These are phyloP conservation scores for Campoletis raptor DNA, from an alignment of 2,888 invertebrate genomes.

Conservation along the genomic window DNA sequence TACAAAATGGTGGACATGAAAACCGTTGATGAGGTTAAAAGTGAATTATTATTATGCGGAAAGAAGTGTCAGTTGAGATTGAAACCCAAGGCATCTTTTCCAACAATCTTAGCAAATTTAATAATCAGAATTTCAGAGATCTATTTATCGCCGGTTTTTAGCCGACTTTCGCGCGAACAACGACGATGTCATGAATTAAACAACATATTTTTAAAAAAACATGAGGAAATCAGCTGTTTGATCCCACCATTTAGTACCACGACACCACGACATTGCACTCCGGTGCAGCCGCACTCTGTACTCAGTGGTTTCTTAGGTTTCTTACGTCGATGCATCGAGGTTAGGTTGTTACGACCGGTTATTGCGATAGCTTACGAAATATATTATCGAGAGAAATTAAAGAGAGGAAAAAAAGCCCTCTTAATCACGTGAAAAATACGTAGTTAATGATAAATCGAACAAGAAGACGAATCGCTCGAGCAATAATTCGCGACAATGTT, in stretches of 20 bases:
- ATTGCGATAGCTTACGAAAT: conserved; percentile 44
- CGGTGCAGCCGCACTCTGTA: background rate
- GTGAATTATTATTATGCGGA: too few relatives aligned
- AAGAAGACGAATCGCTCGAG: background rate
- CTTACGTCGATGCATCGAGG: background rate
- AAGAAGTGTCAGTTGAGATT: too few relatives aligned
- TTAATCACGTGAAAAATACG: conserved; percentile 24
- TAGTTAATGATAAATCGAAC: conserved; percentile 17
- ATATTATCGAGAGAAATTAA: background rate
- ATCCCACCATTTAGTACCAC: background rate
- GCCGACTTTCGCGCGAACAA: too few relatives aligned
- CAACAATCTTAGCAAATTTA: too few relatives aligned
- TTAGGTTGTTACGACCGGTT: conserved; percentile 1
- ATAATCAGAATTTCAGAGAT: too few relatives aligned
- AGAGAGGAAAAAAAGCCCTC: background rate
- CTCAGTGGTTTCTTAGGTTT: background rate
- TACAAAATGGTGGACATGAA: too few relatives aligned
- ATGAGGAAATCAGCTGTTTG: conserved; percentile 44
- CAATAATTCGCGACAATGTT: conserved; percentile 75
- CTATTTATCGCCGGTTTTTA: too few relatives aligned
- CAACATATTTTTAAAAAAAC: background rate
- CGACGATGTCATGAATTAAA: background rate
- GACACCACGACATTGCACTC: background rate
- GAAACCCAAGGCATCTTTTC: too few relatives aligned
- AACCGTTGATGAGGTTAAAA: too few relatives aligned